Base-by-base conservation (phyloP, 2,797 vertebrate genomes). In the Enteromius anoplus region DNA sequence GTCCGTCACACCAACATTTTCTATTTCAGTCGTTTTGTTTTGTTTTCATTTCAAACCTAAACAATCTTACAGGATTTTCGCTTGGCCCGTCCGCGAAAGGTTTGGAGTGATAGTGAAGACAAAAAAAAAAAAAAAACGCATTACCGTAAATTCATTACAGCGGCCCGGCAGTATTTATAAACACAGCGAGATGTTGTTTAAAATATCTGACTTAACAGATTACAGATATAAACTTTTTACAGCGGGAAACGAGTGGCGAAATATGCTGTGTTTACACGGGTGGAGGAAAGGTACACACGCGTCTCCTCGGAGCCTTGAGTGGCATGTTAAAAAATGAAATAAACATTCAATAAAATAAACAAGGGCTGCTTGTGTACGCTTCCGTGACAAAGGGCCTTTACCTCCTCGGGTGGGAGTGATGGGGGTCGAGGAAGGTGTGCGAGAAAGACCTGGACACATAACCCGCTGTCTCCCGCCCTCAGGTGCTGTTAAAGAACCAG, bases 121-220 rank as follows among this genome's bases (percentile, higher is more conserved):
- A 58, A 75, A 42, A 79, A 91, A 88, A 88, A 90, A 60, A 62
- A 1, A 51, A 53, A 91, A 91, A 91, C 89, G 92, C 93, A 93
- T 95, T 92, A 94, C 92, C 92, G 92, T 94, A 95, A 94, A 95
- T 95, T 95, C 95, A 95, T 95, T 95, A 94, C 92, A 91, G 93
- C 89, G 90, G 87, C 87, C 85, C 89, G 91, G 93, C 94, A 94
- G 93, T 91, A 89, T 94, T 95, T 94, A 94, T 94, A 93, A 94
- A 95, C 93, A 94, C 55, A 75, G 73, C 86, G 92, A 93, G 91
- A 94, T 95, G 93, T 92, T 95, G 93, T 94, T 95, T 95, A 95
- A 91, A 95, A 86, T 91, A 90, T 92, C 89, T 92, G 93, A 93
- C 93, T 93, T 93, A 92, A 94, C 93, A 92, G 93, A 95, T 95